Base-by-base conservation (phyloP, 2,888 invertebrate species). In the Holacanthella duospinosa region DNA sequence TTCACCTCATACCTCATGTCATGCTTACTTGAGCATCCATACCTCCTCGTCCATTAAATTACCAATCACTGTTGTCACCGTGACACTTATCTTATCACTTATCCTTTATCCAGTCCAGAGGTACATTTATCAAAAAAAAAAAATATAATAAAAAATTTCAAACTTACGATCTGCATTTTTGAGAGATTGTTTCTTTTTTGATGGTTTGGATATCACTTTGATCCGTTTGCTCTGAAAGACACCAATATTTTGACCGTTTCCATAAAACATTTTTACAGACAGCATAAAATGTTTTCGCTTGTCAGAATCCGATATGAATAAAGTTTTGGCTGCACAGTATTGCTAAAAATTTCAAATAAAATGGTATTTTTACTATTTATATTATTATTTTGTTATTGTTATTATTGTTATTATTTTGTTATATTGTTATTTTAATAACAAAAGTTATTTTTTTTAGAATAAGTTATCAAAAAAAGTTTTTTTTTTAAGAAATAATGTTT, bases 251-350 rank as follows among this genome's bases (percentile, higher is more conserved):
- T 96, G 94, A 29, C 94, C 94, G 76, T 91, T 94, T 29, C 94
- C 94, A 80, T 97, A 97, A 77, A 97, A 97, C 93, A 99, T 95
- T 80, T 97, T 96, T 44, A 97, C 95, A 29, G 93, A 91, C 43
- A 99, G 83, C 93, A 96, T 96, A 77, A 99, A 99, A 80, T 99
- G 97, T 79, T 99, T 99, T 70, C 97, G 82, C 78, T 99, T 99
- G 79, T 99, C 99, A 57, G 96, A 94, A 78, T 99, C 99, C 59
- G 95, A 96, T 78, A 99, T 99, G 82, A 93, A 99, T 71, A 99
- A 82, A 2, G 97, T 99, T 80, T 99, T 99, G 53, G 99, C 99
- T 1, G 99, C 97, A 80, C 97, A 97, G 79, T 97, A 99, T 78
- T 95, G 94, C 82, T 83, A 75, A 61, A 75, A 73, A 63, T 4